Percentiles rank a stretch among this genome's conserved stretches.
These are phyloP conservation scores for Balaenoptera acutorostrata DNA, from an alignment of 2,113 vertebrate genomes.

Conservation along the genomic window DNA sequence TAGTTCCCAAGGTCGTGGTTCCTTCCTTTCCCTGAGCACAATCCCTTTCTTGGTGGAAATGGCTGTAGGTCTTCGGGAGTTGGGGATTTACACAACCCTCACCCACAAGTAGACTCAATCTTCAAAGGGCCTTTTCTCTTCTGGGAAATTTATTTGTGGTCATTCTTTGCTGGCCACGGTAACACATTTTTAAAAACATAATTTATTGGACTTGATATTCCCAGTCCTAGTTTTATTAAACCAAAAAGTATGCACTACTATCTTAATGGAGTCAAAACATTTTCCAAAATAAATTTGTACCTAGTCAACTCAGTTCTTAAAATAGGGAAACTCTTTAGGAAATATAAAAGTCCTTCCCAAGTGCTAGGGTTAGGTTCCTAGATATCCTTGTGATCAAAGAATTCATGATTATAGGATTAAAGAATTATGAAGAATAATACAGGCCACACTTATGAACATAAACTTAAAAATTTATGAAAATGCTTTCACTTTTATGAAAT, in stretches of 20 bases:
- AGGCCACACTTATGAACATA: not conserved
- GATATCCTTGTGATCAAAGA: not conserved
- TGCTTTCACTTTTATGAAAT: slow-evolving; percentile 10
- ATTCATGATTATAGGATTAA: not conserved
- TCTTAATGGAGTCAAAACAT: not conserved
- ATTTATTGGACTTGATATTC: not conserved
- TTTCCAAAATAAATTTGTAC: not conserved
- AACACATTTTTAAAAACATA: not conserved
- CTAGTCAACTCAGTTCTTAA: not conserved
- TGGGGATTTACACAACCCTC: not conserved
- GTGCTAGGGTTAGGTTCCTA: not conserved
- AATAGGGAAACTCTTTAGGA: not conserved
- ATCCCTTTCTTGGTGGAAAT: not conserved
- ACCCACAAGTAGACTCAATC: not conserved
- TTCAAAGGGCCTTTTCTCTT: not conserved
- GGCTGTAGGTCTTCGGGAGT: not conserved
- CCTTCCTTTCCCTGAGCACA: not conserved
- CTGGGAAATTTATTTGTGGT: not conserved
- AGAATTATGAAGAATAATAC: not conserved
- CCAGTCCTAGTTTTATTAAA: not conserved
- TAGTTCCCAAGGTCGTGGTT: not conserved
- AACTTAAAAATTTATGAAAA: not conserved
- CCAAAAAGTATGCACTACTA: not conserved
- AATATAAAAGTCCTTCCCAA: not conserved
- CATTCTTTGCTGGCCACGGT: not conserved